Evolutionary conservation across 64 coral and sea anemone genomes (phyloP).

Genomic region (Dendrophyllia cribrosa): DNA sequence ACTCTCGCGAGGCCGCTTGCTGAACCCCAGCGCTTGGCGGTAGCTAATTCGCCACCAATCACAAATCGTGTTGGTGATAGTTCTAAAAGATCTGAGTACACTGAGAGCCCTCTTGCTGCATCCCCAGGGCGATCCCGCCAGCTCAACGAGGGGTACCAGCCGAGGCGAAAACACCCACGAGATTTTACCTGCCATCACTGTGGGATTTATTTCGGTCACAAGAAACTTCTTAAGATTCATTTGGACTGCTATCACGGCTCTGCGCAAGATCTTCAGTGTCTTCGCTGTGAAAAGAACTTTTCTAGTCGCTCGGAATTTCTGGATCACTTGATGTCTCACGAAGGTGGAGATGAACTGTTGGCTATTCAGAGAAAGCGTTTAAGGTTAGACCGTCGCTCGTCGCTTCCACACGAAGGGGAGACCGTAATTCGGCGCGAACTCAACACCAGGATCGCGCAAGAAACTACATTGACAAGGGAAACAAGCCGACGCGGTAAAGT

Average conservation of each 20-base stretch:
- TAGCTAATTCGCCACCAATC: not conserved
- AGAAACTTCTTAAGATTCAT: constrained; percentile 93
- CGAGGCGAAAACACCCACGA: constrained; percentile 57
- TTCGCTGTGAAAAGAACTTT: constrained; percentile 70
- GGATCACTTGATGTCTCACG: constrained; percentile 92
- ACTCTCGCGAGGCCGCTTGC: constrained; percentile 14
- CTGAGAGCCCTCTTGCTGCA: not conserved
- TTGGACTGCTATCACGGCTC: constrained; percentile 91
- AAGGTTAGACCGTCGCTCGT: constrained; percentile 45
- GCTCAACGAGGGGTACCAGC: constrained; percentile 20
- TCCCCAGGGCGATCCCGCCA: constrained; percentile 14
- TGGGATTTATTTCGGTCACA: constrained; percentile 87
- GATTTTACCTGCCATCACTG: constrained; percentile 81
- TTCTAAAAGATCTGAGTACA: not conserved
- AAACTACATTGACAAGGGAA: not conserved
- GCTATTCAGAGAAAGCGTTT: constrained; percentile 71
- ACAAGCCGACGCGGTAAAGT: not conserved
- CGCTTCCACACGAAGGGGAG: constrained; percentile 17
- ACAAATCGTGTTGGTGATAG: not conserved
- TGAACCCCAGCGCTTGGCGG: not conserved
- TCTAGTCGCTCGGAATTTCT: constrained; percentile 74
- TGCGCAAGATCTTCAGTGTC: constrained; percentile 42
- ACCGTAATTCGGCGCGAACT: constrained; percentile 33
- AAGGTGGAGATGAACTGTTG: constrained; percentile 61
- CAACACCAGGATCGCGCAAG: not conserved